A percentile compares a stretch with the other conserved stretches of the same genome.
These are phyloP conservation scores for Lagria hirta DNA, from an alignment of 2,888 invertebrate genomes.

Conservation along the genomic window DNA sequence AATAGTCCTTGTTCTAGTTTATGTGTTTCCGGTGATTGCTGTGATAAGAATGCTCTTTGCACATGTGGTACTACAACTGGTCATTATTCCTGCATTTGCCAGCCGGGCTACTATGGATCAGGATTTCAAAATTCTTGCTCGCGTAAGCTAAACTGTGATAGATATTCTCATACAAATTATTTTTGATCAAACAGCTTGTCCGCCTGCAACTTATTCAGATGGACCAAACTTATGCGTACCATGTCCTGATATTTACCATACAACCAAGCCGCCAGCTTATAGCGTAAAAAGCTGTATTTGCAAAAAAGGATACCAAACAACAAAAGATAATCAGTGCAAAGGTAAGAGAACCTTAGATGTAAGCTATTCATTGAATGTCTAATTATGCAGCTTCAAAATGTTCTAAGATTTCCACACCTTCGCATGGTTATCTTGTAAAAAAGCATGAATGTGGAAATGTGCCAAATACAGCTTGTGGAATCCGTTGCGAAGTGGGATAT, in stretches of 20 bases:
- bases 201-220: slow-evolving; percentile 66
- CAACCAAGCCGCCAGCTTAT: slow-evolving; percentile 60
- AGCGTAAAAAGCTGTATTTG: slow-evolving; percentile 62
- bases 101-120: slow-evolving; percentile 65
- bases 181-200: slow-evolving; percentile 59
- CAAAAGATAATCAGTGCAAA: slow-evolving; percentile 58
- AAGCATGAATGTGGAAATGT: slow-evolving; percentile 62
- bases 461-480: slow-evolving; percentile 70
- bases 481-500: slow-evolving; percentile 67
- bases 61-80: slow-evolving; percentile 69
- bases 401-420: slow-evolving; percentile 60
- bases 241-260: slow-evolving; percentile 67
- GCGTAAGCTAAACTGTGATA: slow-evolving; percentile 53
- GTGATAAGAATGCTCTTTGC: slow-evolving; percentile 63
- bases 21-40: slow-evolving; percentile 59
- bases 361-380: slow-evolving; percentile 4
- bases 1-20: slow-evolving; percentile 58
- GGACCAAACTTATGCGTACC: slow-evolving; percentile 54
- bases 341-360: too few species aligned
- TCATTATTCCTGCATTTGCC: slow-evolving; percentile 68
- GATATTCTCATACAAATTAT: slow-evolving; percentile 2
- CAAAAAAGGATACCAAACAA: slow-evolving; percentile 60
- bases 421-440: slow-evolving; percentile 68
- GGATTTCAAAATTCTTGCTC: slow-evolving; percentile 62
- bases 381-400: slow-evolving; percentile 65